These are phyloP conservation scores for Clunio marinus DNA, from an alignment of 2,888 invertebrate genomes.

Conservation along the genomic window DNA sequence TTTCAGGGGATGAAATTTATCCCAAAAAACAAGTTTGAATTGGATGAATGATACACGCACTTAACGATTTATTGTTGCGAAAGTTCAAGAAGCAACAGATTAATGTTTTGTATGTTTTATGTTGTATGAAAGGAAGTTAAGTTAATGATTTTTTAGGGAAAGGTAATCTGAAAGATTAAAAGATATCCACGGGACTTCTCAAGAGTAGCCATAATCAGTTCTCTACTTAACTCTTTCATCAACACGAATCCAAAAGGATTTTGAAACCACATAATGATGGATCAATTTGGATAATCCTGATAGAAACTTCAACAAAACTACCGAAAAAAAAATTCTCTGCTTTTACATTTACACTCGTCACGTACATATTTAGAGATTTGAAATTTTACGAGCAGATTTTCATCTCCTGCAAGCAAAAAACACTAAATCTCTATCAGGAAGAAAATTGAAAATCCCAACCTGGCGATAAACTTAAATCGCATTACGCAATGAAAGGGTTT, in stretches of 20 bases:
- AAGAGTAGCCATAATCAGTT: no score
- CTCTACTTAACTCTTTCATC: no score
- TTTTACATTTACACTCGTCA: not conserved
- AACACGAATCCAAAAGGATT: no score
- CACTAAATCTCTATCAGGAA: not conserved
- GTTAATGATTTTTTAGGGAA: conserved; percentile 14
- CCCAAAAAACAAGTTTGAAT: conserved; percentile 5
- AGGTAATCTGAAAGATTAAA: no score
- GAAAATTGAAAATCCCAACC: conserved; percentile 7
- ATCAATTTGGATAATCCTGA: conserved; percentile 18
- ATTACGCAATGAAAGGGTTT: not conserved
- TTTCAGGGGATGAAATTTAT: conserved; percentile 28
- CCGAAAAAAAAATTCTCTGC: not conserved
- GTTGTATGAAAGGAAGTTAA: not conserved
- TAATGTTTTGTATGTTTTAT: not conserved
- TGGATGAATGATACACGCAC: conserved; percentile 28
- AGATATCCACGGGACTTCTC: no score
- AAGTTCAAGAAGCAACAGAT: conserved; percentile 38
- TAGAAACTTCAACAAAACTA: not conserved
- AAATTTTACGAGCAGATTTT: not conserved
- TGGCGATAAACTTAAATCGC: not conserved
- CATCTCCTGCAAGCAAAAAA: not conserved
- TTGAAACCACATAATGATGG: not conserved
- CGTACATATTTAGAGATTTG: conserved; percentile 7
- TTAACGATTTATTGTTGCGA: conserved; percentile 13